phyloP scores from a whole-genome alignment of 2,888 invertebrate genomes.

The Pharmacophagus antenor region DNA sequence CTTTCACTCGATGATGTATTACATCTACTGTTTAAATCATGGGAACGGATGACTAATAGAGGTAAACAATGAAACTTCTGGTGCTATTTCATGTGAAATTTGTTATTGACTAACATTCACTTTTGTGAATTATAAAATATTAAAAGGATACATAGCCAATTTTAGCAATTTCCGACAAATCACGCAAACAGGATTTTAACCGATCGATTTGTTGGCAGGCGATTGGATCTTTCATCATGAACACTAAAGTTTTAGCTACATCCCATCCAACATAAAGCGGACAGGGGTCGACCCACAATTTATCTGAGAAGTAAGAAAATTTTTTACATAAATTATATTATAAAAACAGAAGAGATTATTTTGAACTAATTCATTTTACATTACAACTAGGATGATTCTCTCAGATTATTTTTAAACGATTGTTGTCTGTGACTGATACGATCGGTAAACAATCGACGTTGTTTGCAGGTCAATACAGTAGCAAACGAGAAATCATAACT shows the following conservation, averaged over 20 bases:
- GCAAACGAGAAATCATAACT: conserved; percentile 43
- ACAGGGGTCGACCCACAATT: conserved; percentile 49
- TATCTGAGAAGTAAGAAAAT: conserved; percentile 38
- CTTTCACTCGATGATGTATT: conserved; percentile 26
- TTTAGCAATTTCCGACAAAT: conserved; percentile 45
- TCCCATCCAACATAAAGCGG: conserved; percentile 47
- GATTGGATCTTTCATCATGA: conserved; percentile 49
- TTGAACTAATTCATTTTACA: too few relatives aligned
- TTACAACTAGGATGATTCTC: too few relatives aligned
- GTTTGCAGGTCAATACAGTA: conserved; percentile 44
- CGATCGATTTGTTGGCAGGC: conserved; percentile 48
- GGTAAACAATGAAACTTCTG: conserved; percentile 23
- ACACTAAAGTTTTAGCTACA: conserved; percentile 48
- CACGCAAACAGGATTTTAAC: conserved; percentile 45
- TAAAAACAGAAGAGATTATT: too few relatives aligned
- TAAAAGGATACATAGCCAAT: conserved; percentile 70
- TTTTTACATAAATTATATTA: too few relatives aligned
- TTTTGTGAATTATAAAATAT: conserved; percentile 7
- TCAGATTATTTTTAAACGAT: too few relatives aligned
- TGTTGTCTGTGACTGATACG: conserved; percentile 8
- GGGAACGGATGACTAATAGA: conserved; percentile 26
- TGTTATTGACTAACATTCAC: conserved; percentile 22
- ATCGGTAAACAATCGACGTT: conserved; percentile 36
- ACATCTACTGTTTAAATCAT: conserved; percentile 25
- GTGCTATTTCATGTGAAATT: conserved; percentile 23